Conservation (phyloP, 2,797 vertebrate genomes). For the Danio jaintianensis region DNA sequence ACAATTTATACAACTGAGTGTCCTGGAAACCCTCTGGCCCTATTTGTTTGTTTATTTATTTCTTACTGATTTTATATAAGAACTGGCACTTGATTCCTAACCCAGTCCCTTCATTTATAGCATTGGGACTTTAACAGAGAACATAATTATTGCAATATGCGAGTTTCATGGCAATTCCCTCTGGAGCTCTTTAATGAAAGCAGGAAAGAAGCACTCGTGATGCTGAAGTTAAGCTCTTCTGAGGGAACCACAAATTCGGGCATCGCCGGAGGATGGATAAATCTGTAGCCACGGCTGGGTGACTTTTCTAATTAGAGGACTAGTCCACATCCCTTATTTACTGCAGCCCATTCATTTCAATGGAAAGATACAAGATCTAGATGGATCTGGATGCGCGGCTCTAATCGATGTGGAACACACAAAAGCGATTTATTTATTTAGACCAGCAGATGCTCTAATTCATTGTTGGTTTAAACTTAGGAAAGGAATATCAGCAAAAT, state of each 20-base stretch:
- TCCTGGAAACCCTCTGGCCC: neutral
- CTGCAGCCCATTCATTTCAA: conserved; percentile 22
- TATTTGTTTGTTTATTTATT: neutral
- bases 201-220: conserved; percentile 2
- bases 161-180: neutral
- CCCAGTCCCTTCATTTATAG: conserved; percentile 25
- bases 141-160: conserved; percentile 15
- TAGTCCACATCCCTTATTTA: conserved; percentile 51
- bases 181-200: conserved; percentile 15
- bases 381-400: neutral
- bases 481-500: too few species aligned
- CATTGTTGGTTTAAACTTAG: neutral
- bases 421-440: neutral
- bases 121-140: neutral
- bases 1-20: neutral
- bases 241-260: conserved; percentile 31
- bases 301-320: conserved; percentile 56
- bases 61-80: neutral
- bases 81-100: neutral
- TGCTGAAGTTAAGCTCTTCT: conserved; percentile 24
- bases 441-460: neutral
- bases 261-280: conserved; percentile 31
- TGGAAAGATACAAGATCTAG: conserved; percentile 19
- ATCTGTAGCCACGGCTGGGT: conserved; percentile 37
- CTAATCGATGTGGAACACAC: neutral